phyloP scores from a whole-genome alignment of 2,113 vertebrate genomes.

The Pterocles orientalis region DNA sequence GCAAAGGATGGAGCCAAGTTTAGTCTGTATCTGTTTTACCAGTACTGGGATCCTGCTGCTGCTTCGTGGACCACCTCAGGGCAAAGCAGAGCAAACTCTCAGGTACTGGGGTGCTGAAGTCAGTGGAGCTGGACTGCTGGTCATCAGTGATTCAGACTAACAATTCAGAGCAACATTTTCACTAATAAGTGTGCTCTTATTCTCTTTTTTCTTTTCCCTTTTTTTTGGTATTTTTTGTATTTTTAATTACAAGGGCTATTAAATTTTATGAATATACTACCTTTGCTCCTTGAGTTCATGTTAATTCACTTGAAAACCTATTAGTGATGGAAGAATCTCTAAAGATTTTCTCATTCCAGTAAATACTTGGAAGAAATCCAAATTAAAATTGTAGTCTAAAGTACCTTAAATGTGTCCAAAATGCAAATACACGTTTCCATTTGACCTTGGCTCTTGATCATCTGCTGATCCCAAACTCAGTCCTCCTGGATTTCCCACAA shows the following conservation, averaged over 20 bases:
- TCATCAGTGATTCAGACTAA: neutral
- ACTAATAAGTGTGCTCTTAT: neutral
- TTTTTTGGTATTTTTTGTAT: neutral
- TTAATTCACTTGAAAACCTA: conserved; percentile 6
- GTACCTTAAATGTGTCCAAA: neutral
- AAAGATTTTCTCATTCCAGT: neutral
- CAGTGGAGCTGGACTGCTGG: neutral
- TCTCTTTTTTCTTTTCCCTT: neutral
- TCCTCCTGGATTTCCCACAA: neutral
- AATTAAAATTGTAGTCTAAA: neutral
- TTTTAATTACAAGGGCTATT: conserved; percentile 36
- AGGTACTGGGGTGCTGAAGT: neutral
- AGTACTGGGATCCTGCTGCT: neutral
- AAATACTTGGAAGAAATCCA: neutral
- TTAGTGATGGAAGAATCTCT: neutral
- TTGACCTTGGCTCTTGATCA: neutral
- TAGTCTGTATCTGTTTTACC: neutral
- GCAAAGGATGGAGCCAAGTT: neutral
- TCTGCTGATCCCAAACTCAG: neutral
- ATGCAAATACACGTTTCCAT: neutral
- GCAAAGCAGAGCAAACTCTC: neutral
- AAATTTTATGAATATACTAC: conserved; percentile 4
- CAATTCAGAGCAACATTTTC: neutral
- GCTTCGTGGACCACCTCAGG: neutral
- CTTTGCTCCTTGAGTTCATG: neutral